phyloP scores from a whole-genome alignment of 92 coral and sea anemone species.

The Meandrina meandrites region DNA sequence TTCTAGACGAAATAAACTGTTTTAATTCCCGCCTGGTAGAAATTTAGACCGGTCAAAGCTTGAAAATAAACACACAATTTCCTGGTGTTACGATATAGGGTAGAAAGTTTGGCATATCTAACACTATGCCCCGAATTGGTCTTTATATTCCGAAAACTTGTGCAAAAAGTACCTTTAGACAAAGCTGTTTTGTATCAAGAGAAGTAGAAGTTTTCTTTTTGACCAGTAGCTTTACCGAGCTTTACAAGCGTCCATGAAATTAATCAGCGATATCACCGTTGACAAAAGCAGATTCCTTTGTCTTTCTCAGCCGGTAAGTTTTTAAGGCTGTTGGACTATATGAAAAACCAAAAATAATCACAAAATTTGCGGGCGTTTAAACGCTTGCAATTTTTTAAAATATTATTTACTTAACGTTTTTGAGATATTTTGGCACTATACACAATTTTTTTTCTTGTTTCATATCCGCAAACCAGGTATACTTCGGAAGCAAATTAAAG shows the following conservation, averaged over 20 bases:
- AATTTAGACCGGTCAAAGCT: slow-evolving; percentile 5
- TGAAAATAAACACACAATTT: not conserved
- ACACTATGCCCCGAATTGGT: no score
- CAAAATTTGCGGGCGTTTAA: not conserved
- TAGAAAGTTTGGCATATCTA: not conserved
- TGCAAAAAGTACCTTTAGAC: no score
- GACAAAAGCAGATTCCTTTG: not conserved
- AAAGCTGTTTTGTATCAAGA: no score
- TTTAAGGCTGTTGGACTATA: not conserved
- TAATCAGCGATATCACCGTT: not conserved
- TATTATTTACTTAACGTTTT: not conserved
- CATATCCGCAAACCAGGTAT: not conserved
- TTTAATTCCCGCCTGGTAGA: not conserved
- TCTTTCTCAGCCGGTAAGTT: not conserved
- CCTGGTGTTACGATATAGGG: not conserved
- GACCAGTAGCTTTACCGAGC: not conserved
- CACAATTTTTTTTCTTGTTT: not conserved
- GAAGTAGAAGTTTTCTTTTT: not conserved
- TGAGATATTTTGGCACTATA: not conserved
- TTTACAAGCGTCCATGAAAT: not conserved
- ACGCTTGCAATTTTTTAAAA: not conserved
- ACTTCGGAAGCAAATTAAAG: not conserved
- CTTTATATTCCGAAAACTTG: no score
- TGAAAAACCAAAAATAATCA: not conserved
- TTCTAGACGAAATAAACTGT: not conserved